Base-by-base conservation (phyloP, 2,113 vertebrate genomes). In the Eira barbara region DNA sequence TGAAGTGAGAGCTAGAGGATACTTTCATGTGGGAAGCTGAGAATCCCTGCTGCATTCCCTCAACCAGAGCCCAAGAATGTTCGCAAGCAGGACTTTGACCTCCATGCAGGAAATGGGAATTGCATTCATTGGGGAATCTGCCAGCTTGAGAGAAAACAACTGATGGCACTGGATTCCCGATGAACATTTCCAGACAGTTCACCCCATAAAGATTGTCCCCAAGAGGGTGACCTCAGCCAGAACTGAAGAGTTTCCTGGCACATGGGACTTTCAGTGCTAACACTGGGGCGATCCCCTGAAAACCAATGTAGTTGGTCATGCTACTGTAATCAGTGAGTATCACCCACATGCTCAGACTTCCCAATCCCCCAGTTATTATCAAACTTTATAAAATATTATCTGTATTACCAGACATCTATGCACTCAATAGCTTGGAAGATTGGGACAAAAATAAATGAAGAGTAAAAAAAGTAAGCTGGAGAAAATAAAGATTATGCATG, bases 21-120 rank as follows among this genome's bases (percentile, higher is more conserved):
- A 85, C 74, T 93, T 96, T 92, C 59, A 39, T 47, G 52, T 7
- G 69, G 76, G 42, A 95, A 81, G 29, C 67, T 89, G 31, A 97
- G 52, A 89, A 89, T 96, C 29, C 36, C 88, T 76, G 55, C 39
- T 89, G 15, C 18, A 89, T 14, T 49, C 31, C 20, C 34, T 23
- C 45, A 63, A 15, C 34, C 4, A 20, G 17, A 85, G 23, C 29
- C 52, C 81, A 92, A 49, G 27, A 81, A 94, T 67, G 7, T 78
- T 80, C 12, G 49, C 2, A 89, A 49, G 31, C 45, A 91, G 49
- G 13, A 15, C 49, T 74, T 95, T 85, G 57, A 89, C 29, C 39
- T 73, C 29, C 65, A 73, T 27, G n/a, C 55, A 79, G 36, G 73
- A 93, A 85, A 78, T 9, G 52, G 36, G 20, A 96, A 91, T 55